Evolutionary conservation across 2,113 vertebrate species (phyloP).

Genomic region (Psammodynastes pulverulentus): DNA sequence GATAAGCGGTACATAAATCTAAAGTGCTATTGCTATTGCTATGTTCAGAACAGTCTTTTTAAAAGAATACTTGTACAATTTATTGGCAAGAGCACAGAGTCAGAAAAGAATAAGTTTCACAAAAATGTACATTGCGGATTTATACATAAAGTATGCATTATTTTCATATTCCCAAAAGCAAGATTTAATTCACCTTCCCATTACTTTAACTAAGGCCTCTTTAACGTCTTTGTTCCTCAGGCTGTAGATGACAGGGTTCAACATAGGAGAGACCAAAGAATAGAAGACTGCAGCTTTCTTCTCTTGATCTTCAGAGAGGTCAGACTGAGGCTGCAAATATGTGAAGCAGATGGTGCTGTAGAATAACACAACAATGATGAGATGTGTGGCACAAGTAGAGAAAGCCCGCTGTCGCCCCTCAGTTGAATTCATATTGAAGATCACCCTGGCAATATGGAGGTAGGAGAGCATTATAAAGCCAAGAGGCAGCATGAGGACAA

Average conservation of each 20-base stretch:
- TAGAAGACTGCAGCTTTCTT: constrained; percentile 13
- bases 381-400: constrained; percentile 6
- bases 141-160: neutral
- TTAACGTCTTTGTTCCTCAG: constrained; percentile 4
- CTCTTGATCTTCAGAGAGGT: neutral
- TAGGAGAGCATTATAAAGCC: constrained; percentile 43
- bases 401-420: neutral
- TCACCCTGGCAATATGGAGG: constrained; percentile 22
- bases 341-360: constrained; percentile 7
- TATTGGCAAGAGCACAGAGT: neutral
- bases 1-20: no score
- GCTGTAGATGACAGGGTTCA: constrained; percentile 1
- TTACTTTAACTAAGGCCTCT: neutral
- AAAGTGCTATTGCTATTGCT: no score
- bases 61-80: neutral
- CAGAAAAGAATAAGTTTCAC: neutral
- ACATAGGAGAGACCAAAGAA: neutral
- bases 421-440: neutral
- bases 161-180: neutral
- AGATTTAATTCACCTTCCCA: neutral
- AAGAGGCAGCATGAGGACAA: constrained; percentile 32
- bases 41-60: neutral
- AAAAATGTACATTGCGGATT: neutral
- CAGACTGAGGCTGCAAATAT: neutral
- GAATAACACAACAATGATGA: neutral